These are phyloP conservation scores for Hypotaenidia okinawae DNA, from an alignment of 2,797 vertebrate species.

Conservation along the genomic window DNA sequence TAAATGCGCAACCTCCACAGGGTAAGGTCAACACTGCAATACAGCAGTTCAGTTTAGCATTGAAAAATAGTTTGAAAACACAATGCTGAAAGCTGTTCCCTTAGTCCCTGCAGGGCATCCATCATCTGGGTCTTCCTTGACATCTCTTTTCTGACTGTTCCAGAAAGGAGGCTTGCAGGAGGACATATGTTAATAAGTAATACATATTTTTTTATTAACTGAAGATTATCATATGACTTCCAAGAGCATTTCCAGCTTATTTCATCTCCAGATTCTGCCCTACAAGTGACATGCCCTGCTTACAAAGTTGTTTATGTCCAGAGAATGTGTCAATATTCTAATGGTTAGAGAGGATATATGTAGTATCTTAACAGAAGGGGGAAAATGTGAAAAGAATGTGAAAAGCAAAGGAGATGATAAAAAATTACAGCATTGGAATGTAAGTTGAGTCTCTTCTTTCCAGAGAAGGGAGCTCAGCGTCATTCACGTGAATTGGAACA, in stretches of 20 bases:
- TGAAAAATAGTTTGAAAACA: not conserved
- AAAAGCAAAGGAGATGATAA: not conserved
- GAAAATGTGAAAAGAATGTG: not conserved
- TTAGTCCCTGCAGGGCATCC: not conserved
- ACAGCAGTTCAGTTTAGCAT: not conserved
- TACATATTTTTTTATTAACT: not conserved
- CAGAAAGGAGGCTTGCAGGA: constrained; percentile 13
- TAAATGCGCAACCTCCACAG: not conserved
- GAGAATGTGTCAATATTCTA: not conserved
- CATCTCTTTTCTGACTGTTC: not conserved
- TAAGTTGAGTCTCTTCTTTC: not conserved
- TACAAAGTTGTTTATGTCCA: not conserved
- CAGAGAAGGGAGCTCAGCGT: not conserved
- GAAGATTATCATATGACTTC: not conserved
- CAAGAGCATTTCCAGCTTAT: not conserved
- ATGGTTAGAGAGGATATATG: not conserved
- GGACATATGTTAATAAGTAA: not conserved
- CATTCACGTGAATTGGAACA: not conserved
- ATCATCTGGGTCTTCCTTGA: not conserved
- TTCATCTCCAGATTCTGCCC: not conserved
- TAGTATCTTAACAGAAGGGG: not conserved
- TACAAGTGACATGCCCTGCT: not conserved
- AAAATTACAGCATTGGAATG: not conserved
- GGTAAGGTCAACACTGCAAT: not conserved
- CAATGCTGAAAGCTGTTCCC: not conserved